Conservation (phyloP, 1,140 invertebrate genomes). For the Scaptomyza hsui region DNA sequence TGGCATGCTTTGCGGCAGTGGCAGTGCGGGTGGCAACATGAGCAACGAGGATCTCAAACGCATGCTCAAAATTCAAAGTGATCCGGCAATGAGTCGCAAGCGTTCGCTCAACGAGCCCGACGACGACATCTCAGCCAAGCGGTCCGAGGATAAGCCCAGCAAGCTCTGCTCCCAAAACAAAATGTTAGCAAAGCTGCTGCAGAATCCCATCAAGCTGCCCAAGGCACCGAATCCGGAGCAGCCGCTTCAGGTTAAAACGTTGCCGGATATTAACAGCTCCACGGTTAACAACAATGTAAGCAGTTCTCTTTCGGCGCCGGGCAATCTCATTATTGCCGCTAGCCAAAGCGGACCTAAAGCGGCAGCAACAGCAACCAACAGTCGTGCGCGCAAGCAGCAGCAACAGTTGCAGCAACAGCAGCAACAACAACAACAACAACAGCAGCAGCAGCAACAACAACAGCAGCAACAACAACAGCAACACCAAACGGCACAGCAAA, state of each 20-base stretch:
- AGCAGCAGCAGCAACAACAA: conserved; percentile 57
- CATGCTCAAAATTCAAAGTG: conserved; percentile 85
- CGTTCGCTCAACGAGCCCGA: conserved; percentile 88
- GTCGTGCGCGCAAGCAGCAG: conserved; percentile 68
- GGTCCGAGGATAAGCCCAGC: conserved; percentile 86
- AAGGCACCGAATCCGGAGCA: conserved; percentile 88
- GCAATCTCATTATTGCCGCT: conserved; percentile 68
- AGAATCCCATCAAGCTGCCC: conserved; percentile 88
- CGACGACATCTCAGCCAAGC: conserved; percentile 85
- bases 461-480: conserved; percentile 59
- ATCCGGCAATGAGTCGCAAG: conserved; percentile 86
- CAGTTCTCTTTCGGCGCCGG: conserved; percentile 63
- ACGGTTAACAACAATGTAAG: conserved; percentile 63
- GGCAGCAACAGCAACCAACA: conserved; percentile 52
- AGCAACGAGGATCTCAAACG: conserved; percentile 83
- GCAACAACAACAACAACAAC: conserved; percentile 58
- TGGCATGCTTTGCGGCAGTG: conserved; percentile 87
- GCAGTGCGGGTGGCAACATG: conserved; percentile 52
- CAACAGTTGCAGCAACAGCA: conserved; percentile 62
- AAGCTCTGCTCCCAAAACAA: conserved; percentile 93
- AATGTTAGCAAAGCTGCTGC: conserved; percentile 93
- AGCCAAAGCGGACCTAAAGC: conserved; percentile 60
- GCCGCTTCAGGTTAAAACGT: conserved; percentile 85
- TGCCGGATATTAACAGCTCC: conserved; percentile 87
- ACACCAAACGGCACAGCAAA: conserved; percentile 66